Base-by-base conservation (phyloP, 1,140 invertebrate species). In the Cardiocondyla obscurior region DNA sequence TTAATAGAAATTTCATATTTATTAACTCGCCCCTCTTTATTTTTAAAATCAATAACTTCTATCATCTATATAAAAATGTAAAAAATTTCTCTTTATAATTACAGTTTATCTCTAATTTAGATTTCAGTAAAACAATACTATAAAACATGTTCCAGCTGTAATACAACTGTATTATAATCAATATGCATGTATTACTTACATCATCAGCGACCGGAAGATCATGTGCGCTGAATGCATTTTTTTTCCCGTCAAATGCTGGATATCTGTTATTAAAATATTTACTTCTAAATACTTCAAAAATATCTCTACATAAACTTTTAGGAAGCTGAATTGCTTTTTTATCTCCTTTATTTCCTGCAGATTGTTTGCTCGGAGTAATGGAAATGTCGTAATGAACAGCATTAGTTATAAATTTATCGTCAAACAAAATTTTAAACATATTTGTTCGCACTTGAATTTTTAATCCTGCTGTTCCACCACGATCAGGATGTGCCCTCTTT, bases 201-300 rank as follows among this genome's bases (percentile, higher is more conserved):
- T 87, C 36, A 0, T 74, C 1, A 0, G 8, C 51, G 14, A 91
- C 81, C 28, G 92, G 92, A 55, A 94, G 70, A 1, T 88, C 7
- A 30, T 58, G 79, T 36, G 85, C 87, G 51, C 91, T 95, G 90
- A 96, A 97, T 28, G 96, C 91, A 91, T 96, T 97, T 81, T 95
- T 96, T 25, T 94, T 95, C 6, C 97, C 97, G 94, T 97, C 97
- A 94, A 95, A 97, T 19, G 96, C 97, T 2, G 96, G 96, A 76
- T 87, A 77, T 22, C 88, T 85, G 0, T 90, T 83, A 0, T 87
- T 86, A 83, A 91, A 94, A 30, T 91, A 22, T 77, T 81, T 64
- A 2, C 6, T n/a, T 51, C 84, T 85, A 7, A 94, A 89, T 77
- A 79, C 44, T 69, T 94, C 85, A 57, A 94, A 92, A 16, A 91